These are phyloP conservation scores for Oopsacas minuta DNA, from an alignment of 37 sponge, comb jelly and placozoan genomes.

Conservation along the genomic window DNA sequence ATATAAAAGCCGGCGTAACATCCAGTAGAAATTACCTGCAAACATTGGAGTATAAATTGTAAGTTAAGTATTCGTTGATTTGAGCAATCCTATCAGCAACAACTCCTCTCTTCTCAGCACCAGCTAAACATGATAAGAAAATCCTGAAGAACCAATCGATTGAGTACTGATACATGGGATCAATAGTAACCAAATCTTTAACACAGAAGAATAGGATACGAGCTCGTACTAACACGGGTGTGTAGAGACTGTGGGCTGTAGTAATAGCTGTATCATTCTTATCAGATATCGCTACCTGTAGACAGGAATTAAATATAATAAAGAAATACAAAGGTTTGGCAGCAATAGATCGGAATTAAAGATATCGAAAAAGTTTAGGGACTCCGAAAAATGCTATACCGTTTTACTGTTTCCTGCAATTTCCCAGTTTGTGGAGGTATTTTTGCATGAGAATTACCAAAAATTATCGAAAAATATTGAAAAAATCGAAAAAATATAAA, in stretches of 20 bases:
- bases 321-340: neutral
- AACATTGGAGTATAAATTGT: neutral
- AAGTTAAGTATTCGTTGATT: conserved; percentile 36
- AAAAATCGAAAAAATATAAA: too few relatives aligned
- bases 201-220: conserved; percentile 38
- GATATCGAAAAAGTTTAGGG: neutral
- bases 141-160: conserved; percentile 34
- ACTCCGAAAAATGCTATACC: neutral
- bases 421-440: too few relatives aligned
- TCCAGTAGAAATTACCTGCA: too few relatives aligned
- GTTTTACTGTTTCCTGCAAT: neutral
- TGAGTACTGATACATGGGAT: conserved; percentile 53
- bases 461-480: too few relatives aligned
- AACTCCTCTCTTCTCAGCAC: conserved; percentile 24
- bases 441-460: too few relatives aligned
- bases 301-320: neutral
- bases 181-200: conserved; percentile 36
- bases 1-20: too few relatives aligned
- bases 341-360: neutral
- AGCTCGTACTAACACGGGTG: conserved; percentile 30
- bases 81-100: conserved; percentile 18
- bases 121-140: conserved; percentile 26
- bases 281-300: neutral
- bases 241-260: conserved; percentile 11
- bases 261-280: conserved; percentile 23